Evolutionary conservation across 2,113 vertebrate species (phyloP).

Genomic region (Phyllostomus discolor): DNA sequence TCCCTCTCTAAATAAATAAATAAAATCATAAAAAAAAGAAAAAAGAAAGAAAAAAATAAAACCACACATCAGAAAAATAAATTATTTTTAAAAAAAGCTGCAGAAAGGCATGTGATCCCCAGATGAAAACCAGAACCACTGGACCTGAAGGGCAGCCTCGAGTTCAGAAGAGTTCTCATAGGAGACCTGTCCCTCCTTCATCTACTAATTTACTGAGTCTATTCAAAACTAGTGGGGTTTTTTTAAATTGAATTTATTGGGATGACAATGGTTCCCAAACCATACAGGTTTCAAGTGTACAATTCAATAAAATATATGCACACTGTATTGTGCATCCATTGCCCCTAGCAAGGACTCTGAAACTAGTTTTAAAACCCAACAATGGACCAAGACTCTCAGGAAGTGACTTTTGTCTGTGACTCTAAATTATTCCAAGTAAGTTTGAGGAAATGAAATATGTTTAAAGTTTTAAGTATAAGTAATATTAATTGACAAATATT

Average conservation of each 20-base stretch:
- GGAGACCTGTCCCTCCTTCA: background rate
- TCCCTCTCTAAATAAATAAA: no score
- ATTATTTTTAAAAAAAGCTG: background rate
- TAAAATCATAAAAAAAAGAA: no score
- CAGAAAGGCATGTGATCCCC: background rate
- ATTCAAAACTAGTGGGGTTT: background rate
- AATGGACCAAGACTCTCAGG: background rate
- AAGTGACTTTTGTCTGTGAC: background rate
- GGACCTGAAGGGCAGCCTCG: background rate
- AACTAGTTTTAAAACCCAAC: background rate
- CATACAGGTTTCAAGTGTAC: no score
- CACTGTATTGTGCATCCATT: no score
- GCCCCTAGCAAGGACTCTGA: background rate
- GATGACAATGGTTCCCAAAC: no score
- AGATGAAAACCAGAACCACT: background rate
- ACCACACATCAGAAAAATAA: no score
- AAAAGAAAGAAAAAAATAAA: no score
- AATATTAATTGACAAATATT: conserved; percentile 86
- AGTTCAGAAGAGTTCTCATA: background rate
- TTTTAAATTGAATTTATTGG: no score
- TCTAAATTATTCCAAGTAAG: conserved; percentile 60
- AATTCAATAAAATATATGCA: no score
- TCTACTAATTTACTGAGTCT: background rate
- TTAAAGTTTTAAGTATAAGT: conserved; percentile 78
- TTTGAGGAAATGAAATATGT: conserved; percentile 75